phyloP scores from a whole-genome alignment of 2,797 vertebrate genomes.

The Gadopsis bispinosus region DNA sequence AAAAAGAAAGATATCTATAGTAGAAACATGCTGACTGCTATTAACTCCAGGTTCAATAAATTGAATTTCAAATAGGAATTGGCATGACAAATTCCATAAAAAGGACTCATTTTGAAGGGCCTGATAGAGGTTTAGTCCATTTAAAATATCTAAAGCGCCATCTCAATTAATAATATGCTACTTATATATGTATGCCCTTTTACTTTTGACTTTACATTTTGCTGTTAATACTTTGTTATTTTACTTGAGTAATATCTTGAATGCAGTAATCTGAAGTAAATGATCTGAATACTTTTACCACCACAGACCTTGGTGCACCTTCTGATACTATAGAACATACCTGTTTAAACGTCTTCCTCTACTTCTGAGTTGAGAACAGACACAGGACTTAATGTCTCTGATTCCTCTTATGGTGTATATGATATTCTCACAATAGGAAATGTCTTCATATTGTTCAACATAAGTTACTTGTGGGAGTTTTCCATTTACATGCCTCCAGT shows the following conservation, averaged over 20 bases:
- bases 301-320: too few species aligned
- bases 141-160: slow-evolving; percentile 2
- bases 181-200: background rate
- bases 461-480: background rate
- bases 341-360: background rate
- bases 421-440: background rate
- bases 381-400: background rate
- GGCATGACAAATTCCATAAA: slow-evolving; percentile 31
- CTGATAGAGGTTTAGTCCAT: slow-evolving; percentile 18
- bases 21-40: slow-evolving; percentile 12
- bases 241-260: too few species aligned
- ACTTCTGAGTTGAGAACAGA: background rate
- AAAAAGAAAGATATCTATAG: background rate
- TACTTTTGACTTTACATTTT: background rate
- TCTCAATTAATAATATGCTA: too few species aligned
- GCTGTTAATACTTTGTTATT: background rate
- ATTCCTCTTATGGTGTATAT: background rate
- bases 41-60: slow-evolving; percentile 37
- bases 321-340: background rate
- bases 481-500: background rate
- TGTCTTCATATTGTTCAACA: background rate
- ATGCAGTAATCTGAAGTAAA: background rate
- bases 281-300: too few species aligned
- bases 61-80: slow-evolving; percentile 28
- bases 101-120: slow-evolving; percentile 1